These are phyloP conservation scores for Gymnocephalus cernua DNA, from an alignment of 2,113 vertebrate genomes.

Conservation along the genomic window DNA sequence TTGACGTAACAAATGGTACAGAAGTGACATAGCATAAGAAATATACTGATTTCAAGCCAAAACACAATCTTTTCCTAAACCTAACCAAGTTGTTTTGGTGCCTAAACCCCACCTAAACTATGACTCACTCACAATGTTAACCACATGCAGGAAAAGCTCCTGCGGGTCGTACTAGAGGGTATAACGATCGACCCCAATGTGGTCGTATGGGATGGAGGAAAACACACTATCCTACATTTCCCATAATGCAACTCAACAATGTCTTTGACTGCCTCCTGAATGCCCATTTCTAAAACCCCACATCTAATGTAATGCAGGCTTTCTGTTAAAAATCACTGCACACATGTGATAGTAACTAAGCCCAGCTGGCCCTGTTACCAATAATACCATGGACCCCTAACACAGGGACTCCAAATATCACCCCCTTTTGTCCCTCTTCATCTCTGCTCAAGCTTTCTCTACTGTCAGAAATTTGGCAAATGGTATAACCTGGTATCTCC, in stretches of 20 bases:
- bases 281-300: neutral
- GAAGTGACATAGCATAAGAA: no score
- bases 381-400: conserved; percentile 43
- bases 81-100: no score
- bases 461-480: neutral
- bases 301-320: neutral
- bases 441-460: neutral
- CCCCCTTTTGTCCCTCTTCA: neutral
- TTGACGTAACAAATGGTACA: no score
- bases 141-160: no score
- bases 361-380: conserved; percentile 42
- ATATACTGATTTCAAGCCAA: no score
- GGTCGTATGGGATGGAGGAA: neutral
- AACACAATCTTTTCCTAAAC: no score
- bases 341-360: neutral
- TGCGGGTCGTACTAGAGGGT: no score
- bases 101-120: no score
- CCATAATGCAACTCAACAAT: neutral
- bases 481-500: neutral
- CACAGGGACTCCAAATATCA: neutral
- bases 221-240: neutral
- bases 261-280: neutral
- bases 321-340: neutral
- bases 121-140: no score
- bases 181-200: no score